phyloP scores from a whole-genome alignment of 2,113 vertebrate genomes.

The Micromys minutus region DNA sequence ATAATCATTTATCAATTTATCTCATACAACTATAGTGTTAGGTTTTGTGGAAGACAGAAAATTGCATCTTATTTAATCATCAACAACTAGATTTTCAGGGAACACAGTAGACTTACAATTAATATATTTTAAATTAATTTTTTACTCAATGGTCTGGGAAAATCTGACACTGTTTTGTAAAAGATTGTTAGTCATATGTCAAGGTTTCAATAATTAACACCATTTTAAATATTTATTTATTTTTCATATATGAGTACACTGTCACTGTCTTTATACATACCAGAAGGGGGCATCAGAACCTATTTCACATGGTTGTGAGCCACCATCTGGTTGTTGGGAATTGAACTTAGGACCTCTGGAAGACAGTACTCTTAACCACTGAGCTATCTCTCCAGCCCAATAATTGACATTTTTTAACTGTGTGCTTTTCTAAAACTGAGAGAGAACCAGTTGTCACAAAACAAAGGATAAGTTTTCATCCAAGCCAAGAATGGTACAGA shows the following conservation, averaged over 20 bases:
- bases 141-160: not conserved
- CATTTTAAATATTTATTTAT: not conserved
- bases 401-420: too few relatives aligned
- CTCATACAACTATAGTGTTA: not conserved
- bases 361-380: too few relatives aligned
- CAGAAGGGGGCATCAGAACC: too few relatives aligned
- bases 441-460: not conserved
- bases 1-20: not conserved
- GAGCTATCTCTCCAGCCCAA: too few relatives aligned
- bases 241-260: too few relatives aligned
- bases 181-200: not conserved
- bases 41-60: not conserved
- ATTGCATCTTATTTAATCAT: not conserved
- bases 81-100: not conserved
- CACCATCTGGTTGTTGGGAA: too few relatives aligned
- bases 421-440: not conserved
- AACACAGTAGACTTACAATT: not conserved
- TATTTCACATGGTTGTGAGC: too few relatives aligned
- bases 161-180: not conserved
- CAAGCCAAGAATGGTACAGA: not conserved
- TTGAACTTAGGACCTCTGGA: too few relatives aligned
- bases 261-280: too few relatives aligned
- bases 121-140: not conserved
- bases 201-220: slow-evolving; percentile 1
- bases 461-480: not conserved